Base-by-base conservation (phyloP, 2,113 vertebrate genomes). In the Cercocebus atys region DNA sequence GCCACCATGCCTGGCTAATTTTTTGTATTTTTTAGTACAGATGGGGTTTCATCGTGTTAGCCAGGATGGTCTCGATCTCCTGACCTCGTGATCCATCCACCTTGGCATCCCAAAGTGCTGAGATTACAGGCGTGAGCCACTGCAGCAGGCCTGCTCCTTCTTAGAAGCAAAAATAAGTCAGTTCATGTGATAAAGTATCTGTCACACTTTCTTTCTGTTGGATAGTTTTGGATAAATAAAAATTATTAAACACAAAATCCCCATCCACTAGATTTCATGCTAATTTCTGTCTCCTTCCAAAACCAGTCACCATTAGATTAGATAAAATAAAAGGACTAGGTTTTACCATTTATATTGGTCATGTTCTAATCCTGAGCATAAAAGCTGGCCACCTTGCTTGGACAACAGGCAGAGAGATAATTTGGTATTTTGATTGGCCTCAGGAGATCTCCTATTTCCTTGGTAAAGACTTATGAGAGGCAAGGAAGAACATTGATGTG, bases 191-290 rank as follows among this genome's bases (percentile, higher is more conserved):
- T 64, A 61, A 80, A 61, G 1, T 43, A 47, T 18, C 18, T 94
- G 25, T 89, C 45, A 84, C 32, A 64, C 61, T 86, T 95, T 90
- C 52, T 88, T 82, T 92, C 70, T 84, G 30, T 79, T 92, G 23
- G n/a, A 57, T 72, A 84, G 22, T 88, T 90, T 70, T 61, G 2
- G 43, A 17, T 35, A 4, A 94, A 83, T 80, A 43, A 12, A 89
- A 57, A 88, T 45, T 97, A 9, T 81, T 76, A 64, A 91, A 94
- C 55, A 40, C 16, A 2, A 3, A 43, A 40, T 91, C 32, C 88
- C 40, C 13, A 13, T 88, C 50, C 30, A 84, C 47, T 93, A 43
- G 5, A 47, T 73, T 76, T 45, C 16, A 84, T 85, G 59, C 12
- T 17, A 27, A 86, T 30, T 80, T 85, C 40, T 20, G 35, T 11